phyloP scores from a whole-genome alignment of 2,888 invertebrate genomes.

The Odontocerum albicorne region DNA sequence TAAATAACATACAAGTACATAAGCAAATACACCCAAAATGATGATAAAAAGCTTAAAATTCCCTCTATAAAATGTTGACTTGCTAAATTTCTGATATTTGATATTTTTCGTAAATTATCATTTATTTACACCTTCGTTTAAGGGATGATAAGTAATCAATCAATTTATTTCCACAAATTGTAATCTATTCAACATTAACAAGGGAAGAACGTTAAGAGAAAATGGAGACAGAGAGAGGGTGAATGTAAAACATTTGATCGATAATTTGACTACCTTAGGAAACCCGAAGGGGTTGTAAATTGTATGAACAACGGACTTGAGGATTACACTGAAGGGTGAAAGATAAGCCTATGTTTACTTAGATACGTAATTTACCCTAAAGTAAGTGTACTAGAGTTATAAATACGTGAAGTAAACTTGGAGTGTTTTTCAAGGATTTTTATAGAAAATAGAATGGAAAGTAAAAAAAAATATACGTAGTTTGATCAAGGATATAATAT shows the following conservation, averaged over 20 bases:
- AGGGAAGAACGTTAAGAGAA: no score
- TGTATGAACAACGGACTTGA: slow-evolving; percentile 9
- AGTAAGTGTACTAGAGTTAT: neutral
- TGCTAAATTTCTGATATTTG: no score
- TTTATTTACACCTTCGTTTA: no score
- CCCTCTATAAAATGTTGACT: no score
- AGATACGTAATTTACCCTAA: slow-evolving; percentile 11
- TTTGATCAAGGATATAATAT: no score
- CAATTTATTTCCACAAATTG: neutral
- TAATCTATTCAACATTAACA: neutral
- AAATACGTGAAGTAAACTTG: neutral
- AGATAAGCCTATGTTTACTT: slow-evolving; percentile 15
- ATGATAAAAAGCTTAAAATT: no score
- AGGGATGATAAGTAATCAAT: neutral
- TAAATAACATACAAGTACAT: no score
- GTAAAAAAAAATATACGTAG: no score
- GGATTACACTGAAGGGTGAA: slow-evolving; percentile 10
- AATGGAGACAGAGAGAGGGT: neutral
- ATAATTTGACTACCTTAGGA: slow-evolving; percentile 16
- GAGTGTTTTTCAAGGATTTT: no score
- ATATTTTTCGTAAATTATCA: no score
- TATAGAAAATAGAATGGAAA: no score
- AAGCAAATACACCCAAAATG: no score
- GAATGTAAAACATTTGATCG: slow-evolving; percentile 24
- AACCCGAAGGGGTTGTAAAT: slow-evolving; percentile 4